Percentiles rank a stretch among this genome's conserved stretches.
These are phyloP conservation scores for Triplophysa rosa DNA, from an alignment of 2,113 vertebrate species.

Conservation along the genomic window DNA sequence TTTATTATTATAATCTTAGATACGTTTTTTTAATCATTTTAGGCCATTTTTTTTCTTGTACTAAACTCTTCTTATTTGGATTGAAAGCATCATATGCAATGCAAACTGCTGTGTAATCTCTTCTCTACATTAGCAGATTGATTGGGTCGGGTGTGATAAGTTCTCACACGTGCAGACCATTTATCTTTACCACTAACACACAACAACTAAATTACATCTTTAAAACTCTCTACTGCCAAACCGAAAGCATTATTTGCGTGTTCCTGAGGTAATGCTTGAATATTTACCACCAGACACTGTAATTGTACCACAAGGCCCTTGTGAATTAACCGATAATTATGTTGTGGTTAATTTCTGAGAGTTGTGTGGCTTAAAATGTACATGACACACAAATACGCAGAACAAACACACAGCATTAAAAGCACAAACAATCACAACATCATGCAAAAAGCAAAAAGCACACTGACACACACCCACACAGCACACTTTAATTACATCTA, in stretches of 20 bases:
- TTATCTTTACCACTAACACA: conserved; percentile 4
- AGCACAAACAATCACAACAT: neutral
- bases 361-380: neutral
- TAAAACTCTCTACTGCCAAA: conserved; percentile 6
- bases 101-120: neutral
- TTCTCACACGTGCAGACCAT: neutral
- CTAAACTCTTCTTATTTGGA: neutral
- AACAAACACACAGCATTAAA: neutral
- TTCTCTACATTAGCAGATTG: conserved; percentile 5
- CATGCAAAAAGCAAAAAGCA: neutral
- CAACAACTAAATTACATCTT: conserved; percentile 25
- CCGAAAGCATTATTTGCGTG: conserved; percentile 4
- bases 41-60: neutral
- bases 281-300: neutral
- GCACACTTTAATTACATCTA: conserved; percentile 20
- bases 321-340: neutral
- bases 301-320: neutral
- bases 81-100: neutral
- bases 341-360: neutral
- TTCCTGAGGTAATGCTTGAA: neutral
- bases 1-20: no score
- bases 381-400: neutral
- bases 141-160: neutral
- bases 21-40: no score
- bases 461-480: neutral